Evolutionary conservation across 2,113 vertebrate species (phyloP).

Genomic region (Rynchops niger): DNA sequence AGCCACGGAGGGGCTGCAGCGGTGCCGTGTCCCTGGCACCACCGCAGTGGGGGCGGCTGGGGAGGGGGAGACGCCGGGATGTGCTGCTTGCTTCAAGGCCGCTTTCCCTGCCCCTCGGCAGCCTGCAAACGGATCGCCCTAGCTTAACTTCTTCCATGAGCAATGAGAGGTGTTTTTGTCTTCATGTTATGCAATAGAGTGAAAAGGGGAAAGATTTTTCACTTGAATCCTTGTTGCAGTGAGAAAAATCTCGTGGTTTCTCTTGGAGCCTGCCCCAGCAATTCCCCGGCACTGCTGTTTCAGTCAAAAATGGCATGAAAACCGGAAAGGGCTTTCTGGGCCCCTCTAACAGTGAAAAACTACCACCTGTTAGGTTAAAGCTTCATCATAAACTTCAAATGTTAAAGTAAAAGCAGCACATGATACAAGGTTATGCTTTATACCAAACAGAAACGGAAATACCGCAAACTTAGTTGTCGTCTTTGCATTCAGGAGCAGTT

Average conservation of each 20-base stretch:
- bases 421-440: neutral
- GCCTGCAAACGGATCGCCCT: too few species aligned
- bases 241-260: neutral
- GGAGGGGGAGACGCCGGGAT: rapidly evolving
- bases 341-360: neutral
- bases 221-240: neutral
- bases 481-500: neutral
- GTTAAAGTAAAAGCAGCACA: neutral
- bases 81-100: neutral
- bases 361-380: neutral
- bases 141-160: neutral
- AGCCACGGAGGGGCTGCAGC: neutral
- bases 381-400: neutral
- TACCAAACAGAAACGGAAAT: neutral
- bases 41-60: rapidly evolving
- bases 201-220: neutral
- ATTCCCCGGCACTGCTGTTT: neutral
- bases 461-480: neutral
- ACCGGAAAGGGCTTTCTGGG: neutral
- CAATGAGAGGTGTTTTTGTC: neutral
- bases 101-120: neutral
- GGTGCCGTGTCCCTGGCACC: neutral
- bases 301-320: neutral
- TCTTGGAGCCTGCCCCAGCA: neutral
- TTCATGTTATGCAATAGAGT: neutral